Evolutionary conservation across 2,113 vertebrate genomes (phyloP), one percentile per base, ranked within the genome.

Genomic region (Nyctibius bracteatus): DNA sequence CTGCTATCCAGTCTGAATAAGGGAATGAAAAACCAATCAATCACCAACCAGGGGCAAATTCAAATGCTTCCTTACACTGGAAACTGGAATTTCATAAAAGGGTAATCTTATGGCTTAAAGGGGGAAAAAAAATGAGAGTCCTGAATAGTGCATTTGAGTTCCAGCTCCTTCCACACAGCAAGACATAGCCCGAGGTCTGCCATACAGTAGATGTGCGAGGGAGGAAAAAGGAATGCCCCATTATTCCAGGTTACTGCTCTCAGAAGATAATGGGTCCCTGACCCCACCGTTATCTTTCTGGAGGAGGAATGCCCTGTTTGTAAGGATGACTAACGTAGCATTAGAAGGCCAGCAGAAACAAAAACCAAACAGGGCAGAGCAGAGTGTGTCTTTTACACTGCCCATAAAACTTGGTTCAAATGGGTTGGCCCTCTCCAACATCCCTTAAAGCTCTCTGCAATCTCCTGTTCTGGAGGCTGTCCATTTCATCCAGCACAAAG

Each of bases 371-470:
- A 57, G 82, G 37, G 6, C 58, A 65, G 35, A 80, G 83, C 92
- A 59, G 24, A n/a, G 22, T 0, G 9, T 1, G 30, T 28, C n/a
- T 2, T 14, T 81, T 5, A 0, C 5, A 23, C 2, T 14, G 10
- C 68, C 71, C 86, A 13, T 5, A 43, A 12, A 43, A 33, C 39
- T 19, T 46, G 54, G 65, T 8, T 43, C 27, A 6, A 8, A 12
- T 0, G 13, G 46, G 33, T n/a, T 33, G 30, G 71, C 47, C 33
- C 46, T 16, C 72, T 33, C 41, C 22, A 35, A 3, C 52, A 3
- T 1, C 3, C n/a, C 67, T n/a, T 4, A 8, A 15, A 30, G 11
- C 23, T 4, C 47, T 7, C 23, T 27, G 31, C 44, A 21, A 0
- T 3, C 57, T 70, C 33, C 35, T 65, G 70, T 54, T 8, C 43